These are phyloP conservation scores for Danaus chrysippus DNA, from an alignment of 2,888 invertebrate species.

Conservation along the genomic window DNA sequence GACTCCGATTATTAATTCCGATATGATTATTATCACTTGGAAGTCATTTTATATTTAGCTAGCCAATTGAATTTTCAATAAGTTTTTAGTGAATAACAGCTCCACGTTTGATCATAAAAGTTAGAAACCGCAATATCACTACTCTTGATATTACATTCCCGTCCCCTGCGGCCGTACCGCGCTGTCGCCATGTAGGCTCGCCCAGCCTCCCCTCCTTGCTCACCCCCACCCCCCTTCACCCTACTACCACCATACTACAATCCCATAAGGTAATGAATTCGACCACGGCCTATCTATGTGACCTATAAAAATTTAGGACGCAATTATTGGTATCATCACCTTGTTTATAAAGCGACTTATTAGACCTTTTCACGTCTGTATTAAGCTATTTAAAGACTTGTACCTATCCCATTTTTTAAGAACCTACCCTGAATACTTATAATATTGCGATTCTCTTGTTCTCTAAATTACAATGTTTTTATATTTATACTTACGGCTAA, in stretches of 20 bases:
- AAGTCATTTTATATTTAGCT: conserved; percentile 24
- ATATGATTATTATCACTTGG: conserved; percentile 21
- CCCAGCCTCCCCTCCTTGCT: conserved; percentile 37
- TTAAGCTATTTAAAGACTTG: conserved; percentile 1
- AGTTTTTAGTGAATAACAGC: conserved; percentile 43
- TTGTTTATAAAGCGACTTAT: conserved; percentile 23
- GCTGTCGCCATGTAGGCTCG: conserved; percentile 66
- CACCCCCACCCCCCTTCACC: conserved; percentile 35
- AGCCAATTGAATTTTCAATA: conserved; percentile 37
- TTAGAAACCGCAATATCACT: conserved; percentile 73
- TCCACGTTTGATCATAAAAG: conserved; percentile 53
- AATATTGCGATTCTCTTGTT: not conserved
- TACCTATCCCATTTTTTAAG: not conserved
- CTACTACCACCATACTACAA: conserved; percentile 37
- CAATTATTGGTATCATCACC: conserved; percentile 50
- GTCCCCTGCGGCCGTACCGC: conserved; percentile 40
- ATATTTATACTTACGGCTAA: not conserved
- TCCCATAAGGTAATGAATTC: conserved; percentile 72
- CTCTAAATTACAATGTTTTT: not conserved
- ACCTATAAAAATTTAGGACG: conserved; percentile 70
- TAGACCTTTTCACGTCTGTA: conserved; percentile 6
- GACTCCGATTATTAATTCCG: conserved; percentile 19
- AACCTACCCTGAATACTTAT: too few species aligned
- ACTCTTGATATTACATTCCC: conserved; percentile 72
- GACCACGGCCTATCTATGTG: conserved; percentile 65